These are phyloP conservation scores for Leptosomus discolor DNA, from an alignment of 2,113 vertebrate species.

Conservation along the genomic window DNA sequence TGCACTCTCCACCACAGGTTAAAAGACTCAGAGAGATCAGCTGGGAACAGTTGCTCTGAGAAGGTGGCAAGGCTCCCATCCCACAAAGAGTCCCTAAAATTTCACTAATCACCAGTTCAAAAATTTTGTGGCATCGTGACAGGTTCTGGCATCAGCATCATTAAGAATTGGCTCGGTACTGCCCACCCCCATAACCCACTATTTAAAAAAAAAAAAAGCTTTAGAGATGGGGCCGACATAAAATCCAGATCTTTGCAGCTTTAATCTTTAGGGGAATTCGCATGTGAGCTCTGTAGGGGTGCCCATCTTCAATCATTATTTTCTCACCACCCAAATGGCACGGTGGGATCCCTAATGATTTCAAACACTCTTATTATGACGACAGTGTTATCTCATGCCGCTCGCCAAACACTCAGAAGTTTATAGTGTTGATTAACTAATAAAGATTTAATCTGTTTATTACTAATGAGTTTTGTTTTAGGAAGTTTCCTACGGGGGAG, in stretches of 20 bases:
- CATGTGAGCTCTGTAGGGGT: not conserved
- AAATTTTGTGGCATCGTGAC: not conserved
- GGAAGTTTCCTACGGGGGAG: not conserved
- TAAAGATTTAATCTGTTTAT: constrained; percentile 53
- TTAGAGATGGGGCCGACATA: not conserved
- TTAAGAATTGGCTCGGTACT: not conserved
- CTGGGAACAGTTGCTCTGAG: not conserved
- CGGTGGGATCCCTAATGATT: not conserved
- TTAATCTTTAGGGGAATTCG: constrained; percentile 10
- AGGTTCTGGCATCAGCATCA: not conserved
- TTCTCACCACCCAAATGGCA: constrained; percentile 20
- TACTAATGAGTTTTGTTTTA: constrained; percentile 43
- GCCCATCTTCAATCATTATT: constrained; percentile 30
- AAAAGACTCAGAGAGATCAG: not conserved
- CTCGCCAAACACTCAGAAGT: constrained; percentile 22
- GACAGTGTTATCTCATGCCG: constrained; percentile 1
- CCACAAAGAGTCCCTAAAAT: not conserved
- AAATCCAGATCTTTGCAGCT: not conserved
- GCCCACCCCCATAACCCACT: not conserved
- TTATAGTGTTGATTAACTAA: constrained; percentile 54
- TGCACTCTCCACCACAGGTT: not conserved
- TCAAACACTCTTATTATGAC: not conserved
- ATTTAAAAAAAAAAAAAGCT: not conserved
- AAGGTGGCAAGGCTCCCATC: not conserved
- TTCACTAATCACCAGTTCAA: not conserved